Conservation (phyloP, 2,888 invertebrate species). For the Erynnis tages region DNA sequence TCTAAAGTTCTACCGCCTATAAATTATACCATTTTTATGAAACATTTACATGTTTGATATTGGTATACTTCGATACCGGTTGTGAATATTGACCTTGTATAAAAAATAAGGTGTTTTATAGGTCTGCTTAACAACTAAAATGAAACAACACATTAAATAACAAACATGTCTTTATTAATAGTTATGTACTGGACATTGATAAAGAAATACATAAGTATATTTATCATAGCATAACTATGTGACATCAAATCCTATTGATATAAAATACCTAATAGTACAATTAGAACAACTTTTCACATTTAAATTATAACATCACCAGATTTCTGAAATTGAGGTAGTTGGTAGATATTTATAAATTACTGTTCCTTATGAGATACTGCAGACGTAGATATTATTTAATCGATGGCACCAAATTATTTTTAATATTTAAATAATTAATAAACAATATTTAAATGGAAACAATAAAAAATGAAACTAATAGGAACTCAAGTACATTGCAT, state of each 20-base stretch:
- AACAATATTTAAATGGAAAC: conserved; percentile 38
- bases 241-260: conserved; percentile 61
- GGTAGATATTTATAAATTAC: conserved; percentile 24
- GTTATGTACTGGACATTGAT: conserved; percentile 77
- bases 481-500: conserved; percentile 78
- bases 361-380: conserved; percentile 19
- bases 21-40: no score
- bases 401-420: conserved; percentile 41
- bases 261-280: conserved; percentile 68
- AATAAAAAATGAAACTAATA: conserved; percentile 64
- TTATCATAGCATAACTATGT: conserved; percentile 66
- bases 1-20: no score
- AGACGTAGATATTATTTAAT: conserved; percentile 31
- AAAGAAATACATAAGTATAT: conserved; percentile 75
- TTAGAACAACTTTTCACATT: conserved; percentile 47
- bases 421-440: conserved; percentile 56
- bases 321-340: conserved; percentile 68
- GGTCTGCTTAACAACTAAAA: not conserved
- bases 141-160: conserved; percentile 57
- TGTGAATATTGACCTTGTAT: no score
- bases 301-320: conserved; percentile 49
- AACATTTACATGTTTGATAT: no score
- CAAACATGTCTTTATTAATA: conserved; percentile 80
- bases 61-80: no score
- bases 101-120: not conserved